A percentile compares a stretch with the other conserved stretches of the same genome.
Conservation (phyloP, 2,888 invertebrate genomes). For the Tubiluchus corallicola region DNA sequence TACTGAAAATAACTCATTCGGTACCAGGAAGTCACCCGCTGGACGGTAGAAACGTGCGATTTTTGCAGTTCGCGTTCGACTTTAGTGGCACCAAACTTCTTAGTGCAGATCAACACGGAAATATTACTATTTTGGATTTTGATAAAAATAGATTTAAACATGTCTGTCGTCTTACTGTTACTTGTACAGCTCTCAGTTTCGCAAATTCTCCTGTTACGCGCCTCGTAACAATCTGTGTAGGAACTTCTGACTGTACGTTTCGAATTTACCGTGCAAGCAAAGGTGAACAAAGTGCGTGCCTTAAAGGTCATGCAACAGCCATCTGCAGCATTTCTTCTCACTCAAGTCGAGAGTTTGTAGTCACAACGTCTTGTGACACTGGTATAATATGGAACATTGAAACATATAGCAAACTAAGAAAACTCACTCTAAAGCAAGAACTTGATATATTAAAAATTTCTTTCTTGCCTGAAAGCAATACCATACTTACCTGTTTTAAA, state of each 20-base stretch:
- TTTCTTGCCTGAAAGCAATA: neutral
- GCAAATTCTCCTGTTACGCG: no score
- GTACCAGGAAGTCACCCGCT: neutral
- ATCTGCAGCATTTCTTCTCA: neutral
- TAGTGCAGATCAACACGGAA: neutral
- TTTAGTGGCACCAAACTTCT: neutral
- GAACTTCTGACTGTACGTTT: no score
- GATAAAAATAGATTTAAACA: neutral
- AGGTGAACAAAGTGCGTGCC: no score
- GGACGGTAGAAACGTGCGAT: neutral
- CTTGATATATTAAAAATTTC: neutral
- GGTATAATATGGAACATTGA: neutral
- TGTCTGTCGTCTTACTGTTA: no score
- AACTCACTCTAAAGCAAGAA: neutral
- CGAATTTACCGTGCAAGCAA: no score
- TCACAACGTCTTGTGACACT: neutral
- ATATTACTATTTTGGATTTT: neutral
- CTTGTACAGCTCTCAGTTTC: no score
- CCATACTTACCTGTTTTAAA: neutral
- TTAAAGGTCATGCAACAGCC: neutral
- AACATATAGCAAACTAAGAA: neutral
- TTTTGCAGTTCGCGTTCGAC: slow-evolving; percentile 1
- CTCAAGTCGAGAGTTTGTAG: neutral
- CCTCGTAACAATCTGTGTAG: no score
- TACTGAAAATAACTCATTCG: neutral